Base-by-base conservation (phyloP, 1,140 invertebrate species). In the Nasonia longicornis region DNA sequence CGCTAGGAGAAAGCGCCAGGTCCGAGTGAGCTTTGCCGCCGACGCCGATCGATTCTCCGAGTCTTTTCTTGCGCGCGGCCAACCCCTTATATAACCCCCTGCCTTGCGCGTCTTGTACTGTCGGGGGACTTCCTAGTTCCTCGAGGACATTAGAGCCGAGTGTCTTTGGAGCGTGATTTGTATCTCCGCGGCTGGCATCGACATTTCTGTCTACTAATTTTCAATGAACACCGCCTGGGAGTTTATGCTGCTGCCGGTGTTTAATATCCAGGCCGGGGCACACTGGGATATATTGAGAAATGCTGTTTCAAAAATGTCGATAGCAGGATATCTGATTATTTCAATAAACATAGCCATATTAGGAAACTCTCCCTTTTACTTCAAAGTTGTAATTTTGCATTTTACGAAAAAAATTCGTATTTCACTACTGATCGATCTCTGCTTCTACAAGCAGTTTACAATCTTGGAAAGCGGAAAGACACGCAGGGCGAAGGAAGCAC, bases 41-140 rank as follows among this genome's bases (percentile, higher is more conserved):
- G 77, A 75, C 83, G 79, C 77, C 83, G 84, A 87, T 89, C 86
- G 87, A 88, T 86, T 63, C 83, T 70, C 79, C 84, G 48, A 78
- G 72, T 86, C 83, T 87, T 87, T 85, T 86, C 84, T 84, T 84
- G 66, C 81, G 79, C 84, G 84, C 74, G 82, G 64, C 79, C 72
- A 71, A 58, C 83, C 81, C 82, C 77, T 82, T 75, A 35, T 42
- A 42, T 26, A 26, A 26, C 22, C 8, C 38, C 83, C 83, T 80
- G 70, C 79, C 80, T 67, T 63, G 69, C 11, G 77, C 77, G 84
- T 84, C 84, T 84, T 87, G 85, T 83, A 74, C 70, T 12, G 66
- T 26, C 52, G 12, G 26, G 31, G 35, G 70, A 45, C 26, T 66
- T 72, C 38, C 70, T 66, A 38, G 79, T 67, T 75, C 64, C 66